Evolutionary conservation across 2,113 vertebrate genomes (phyloP), one percentile per base, ranked within the genome.

Genomic region (Campylomormyrus tamandua): DNA sequence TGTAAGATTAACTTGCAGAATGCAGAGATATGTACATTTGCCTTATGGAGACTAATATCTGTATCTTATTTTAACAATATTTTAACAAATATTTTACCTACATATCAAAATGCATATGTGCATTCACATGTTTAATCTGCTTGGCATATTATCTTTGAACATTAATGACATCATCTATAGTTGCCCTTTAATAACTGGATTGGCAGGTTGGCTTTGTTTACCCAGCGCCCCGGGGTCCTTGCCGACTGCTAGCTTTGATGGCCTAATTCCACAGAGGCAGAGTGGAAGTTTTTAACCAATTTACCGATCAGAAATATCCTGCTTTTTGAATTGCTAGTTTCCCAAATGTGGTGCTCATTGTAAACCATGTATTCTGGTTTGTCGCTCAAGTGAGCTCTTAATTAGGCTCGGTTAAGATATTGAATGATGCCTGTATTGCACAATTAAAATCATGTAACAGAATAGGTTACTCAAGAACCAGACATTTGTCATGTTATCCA

Each of bases 101-200:
- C 87, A 62, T 88, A 62, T 24, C 52, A 42, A 45, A 42, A 62
- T 56, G 53, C 52, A 56, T 83, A 87, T 58, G 48, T 88, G 74
- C 52, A 17, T 56, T 88, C 49, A 84, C 27, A 66, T 88, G 66
- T 88, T 52, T 83, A 45, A 86, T 62, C 87, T 46, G 87, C 87
- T 88, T 62, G 17, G 10, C 21, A 1, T 62, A 62, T 88, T 24
- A 35, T 8, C 4, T 39, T 11, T 42, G 53, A 49, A 39, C 42
- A 42, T 83, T 19, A 83, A 19, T 45, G 35, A 8, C 80, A 6
- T 8, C 13, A 39, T 83, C 19, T 46, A 42, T 48, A 11, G 39
- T 84, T 48, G 42, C 45, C 83, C 83, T 84, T 45, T 46, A 84
- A 46, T 84, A 24, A 84, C 21, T 21, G 45, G 83, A 84, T 84